phyloP scores from a whole-genome alignment of 2,888 invertebrate genomes.

The Acanthopleura granulata region DNA sequence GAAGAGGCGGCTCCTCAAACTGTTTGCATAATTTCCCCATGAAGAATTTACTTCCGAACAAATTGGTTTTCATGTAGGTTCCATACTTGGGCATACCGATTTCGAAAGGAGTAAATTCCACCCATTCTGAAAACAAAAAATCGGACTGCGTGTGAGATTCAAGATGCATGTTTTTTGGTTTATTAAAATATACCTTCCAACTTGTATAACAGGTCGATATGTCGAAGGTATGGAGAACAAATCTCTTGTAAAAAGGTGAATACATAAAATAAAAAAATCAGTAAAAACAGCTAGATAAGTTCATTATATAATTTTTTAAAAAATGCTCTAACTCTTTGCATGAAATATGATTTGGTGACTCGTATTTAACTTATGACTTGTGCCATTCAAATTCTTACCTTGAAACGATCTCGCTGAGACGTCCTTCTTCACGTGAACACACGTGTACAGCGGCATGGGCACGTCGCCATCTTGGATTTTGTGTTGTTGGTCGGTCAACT shows the following conservation, averaged over 20 bases:
- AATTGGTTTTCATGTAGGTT: conserved; percentile 68
- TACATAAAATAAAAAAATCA: too few species aligned
- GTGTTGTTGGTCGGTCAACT: conserved; percentile 65
- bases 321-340: too few species aligned
- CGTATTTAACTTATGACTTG: neutral
- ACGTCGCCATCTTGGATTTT: conserved; percentile 64
- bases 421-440: conserved; percentile 71
- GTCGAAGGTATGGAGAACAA: too few species aligned
- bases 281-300: too few species aligned
- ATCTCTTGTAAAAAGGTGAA: too few species aligned
- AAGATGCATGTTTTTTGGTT: too few species aligned
- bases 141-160: too few species aligned
- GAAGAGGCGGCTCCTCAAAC: conserved; percentile 69
- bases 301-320: too few species aligned
- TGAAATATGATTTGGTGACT: too few species aligned
- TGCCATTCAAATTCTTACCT: conserved; percentile 49
- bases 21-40: conserved; percentile 65
- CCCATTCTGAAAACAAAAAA: conserved; percentile 67
- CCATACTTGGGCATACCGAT: conserved; percentile 72
- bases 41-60: conserved; percentile 70
- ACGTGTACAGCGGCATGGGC: conserved; percentile 70
- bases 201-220: too few species aligned
- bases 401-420: conserved; percentile 71
- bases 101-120: conserved; percentile 72
- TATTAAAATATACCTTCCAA: too few species aligned